Conservation (phyloP, 2,888 invertebrate genomes). For the Campoletis raptor region DNA sequence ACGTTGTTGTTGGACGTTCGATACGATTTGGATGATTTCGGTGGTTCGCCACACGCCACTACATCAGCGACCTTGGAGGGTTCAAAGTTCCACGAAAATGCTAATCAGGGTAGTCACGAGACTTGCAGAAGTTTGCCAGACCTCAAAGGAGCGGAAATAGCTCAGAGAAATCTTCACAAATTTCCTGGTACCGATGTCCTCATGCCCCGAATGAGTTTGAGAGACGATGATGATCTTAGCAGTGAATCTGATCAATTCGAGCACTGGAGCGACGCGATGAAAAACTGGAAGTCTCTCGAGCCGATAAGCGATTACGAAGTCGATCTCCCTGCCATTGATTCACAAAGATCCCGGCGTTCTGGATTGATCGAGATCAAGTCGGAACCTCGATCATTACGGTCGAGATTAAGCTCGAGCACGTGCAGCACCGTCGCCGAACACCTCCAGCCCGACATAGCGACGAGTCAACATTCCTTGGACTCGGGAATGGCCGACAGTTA, state of each 20-base stretch:
- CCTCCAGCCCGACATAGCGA: slow-evolving; percentile 42
- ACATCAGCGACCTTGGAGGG: background rate
- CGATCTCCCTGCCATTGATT: background rate
- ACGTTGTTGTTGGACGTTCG: slow-evolving; percentile 81
- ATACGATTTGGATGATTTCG: slow-evolving; percentile 77
- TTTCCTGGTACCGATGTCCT: slow-evolving; percentile 66
- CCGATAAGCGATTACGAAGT: slow-evolving; percentile 47
- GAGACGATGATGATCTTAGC: background rate
- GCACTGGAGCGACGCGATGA: slow-evolving; percentile 60
- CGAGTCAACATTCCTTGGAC: slow-evolving; percentile 87
- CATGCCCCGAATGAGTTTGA: slow-evolving; percentile 58
- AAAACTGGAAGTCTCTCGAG: slow-evolving; percentile 71
- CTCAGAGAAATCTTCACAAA: slow-evolving; percentile 62
- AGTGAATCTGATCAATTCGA: slow-evolving; percentile 61
- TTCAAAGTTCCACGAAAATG: background rate
- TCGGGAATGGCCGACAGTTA: slow-evolving; percentile 95
- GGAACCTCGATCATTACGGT: background rate
- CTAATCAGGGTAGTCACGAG: slow-evolving; percentile 51
- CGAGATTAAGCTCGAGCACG: slow-evolving; percentile 9
- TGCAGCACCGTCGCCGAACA: slow-evolving; percentile 33
- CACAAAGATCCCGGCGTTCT: background rate
- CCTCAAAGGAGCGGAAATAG: slow-evolving; percentile 36
- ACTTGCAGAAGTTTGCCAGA: slow-evolving; percentile 77
- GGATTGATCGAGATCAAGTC: background rate
- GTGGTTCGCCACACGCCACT: slow-evolving; percentile 64